These are phyloP conservation scores for Ceratosolen fusciceps DNA, from an alignment of 1,140 invertebrate species.

Conservation along the genomic window DNA sequence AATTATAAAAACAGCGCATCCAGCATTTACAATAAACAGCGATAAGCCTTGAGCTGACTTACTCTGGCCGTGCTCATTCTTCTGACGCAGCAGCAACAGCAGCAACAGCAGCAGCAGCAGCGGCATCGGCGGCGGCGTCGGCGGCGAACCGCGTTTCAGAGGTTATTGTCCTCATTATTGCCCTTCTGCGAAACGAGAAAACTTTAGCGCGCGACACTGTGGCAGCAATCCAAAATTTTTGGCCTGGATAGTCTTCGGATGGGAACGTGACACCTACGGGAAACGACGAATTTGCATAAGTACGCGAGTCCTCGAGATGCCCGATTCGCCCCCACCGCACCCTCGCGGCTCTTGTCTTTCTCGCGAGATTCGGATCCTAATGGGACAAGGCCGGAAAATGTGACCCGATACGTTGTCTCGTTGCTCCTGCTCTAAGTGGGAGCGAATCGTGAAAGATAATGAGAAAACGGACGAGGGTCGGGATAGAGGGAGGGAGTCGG, in stretches of 20 bases:
- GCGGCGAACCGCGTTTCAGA: too few relatives aligned
- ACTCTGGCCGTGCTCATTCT: not conserved
- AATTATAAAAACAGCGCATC: not conserved
- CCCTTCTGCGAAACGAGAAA: slow-evolving; percentile 46
- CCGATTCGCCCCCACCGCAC: not conserved
- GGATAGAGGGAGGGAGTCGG: not conserved
- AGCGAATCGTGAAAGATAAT: slow-evolving; percentile 41
- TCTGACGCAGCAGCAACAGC: not conserved
- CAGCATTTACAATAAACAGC: slow-evolving; percentile 8
- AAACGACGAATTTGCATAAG: slow-evolving; percentile 38
- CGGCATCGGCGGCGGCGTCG: too few relatives aligned
- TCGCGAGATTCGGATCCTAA: slow-evolving; percentile 37
- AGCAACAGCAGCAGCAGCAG: too few relatives aligned
- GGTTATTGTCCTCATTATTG: slow-evolving; percentile 37
- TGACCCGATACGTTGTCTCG: not conserved
- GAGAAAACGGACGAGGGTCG: not conserved
- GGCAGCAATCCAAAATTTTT: slow-evolving; percentile 47
- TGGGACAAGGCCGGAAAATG: slow-evolving; percentile 13
- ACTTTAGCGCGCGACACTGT: slow-evolving; percentile 24
- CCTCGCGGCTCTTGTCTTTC: too few relatives aligned
- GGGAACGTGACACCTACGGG: slow-evolving; percentile 27
- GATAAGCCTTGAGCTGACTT: not conserved
- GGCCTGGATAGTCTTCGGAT: not conserved
- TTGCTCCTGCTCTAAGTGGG: not conserved
- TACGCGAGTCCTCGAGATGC: not conserved